phyloP scores from a whole-genome alignment of 2,797 vertebrate genomes.

The Bovichtus diacanthus region DNA sequence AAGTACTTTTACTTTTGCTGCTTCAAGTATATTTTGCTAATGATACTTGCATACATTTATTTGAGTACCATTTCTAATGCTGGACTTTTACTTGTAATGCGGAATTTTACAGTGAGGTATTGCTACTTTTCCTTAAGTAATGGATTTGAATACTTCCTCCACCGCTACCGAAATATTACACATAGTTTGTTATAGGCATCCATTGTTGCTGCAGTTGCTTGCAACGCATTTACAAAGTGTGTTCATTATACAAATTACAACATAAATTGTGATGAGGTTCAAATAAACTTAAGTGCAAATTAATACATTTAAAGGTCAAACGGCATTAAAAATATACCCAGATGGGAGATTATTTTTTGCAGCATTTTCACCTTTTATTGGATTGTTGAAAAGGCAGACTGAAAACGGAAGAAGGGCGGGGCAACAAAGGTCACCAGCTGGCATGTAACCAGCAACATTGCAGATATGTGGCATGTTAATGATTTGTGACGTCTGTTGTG shows the following conservation, averaged over 20 bases:
- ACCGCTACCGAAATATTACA: no score
- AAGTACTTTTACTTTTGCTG: not conserved
- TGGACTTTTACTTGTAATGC: not conserved
- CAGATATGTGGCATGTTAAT: not conserved
- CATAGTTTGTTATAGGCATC: not conserved
- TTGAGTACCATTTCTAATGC: not conserved
- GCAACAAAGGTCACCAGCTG: not conserved
- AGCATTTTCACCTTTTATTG: not conserved
- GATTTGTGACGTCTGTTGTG: not conserved
- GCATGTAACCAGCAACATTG: accelerated
- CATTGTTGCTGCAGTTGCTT: not conserved
- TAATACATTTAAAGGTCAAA: not conserved
- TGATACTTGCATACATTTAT: no score
- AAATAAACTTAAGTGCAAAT: not conserved
- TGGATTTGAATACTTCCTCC: not conserved
- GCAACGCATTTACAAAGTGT: not conserved
- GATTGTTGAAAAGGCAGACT: not conserved
- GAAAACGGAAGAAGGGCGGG: not conserved
- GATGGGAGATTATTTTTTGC: not conserved
- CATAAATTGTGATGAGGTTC: not conserved
- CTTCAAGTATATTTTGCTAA: not conserved
- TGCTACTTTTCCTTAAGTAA: not conserved
- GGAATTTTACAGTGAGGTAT: no score
- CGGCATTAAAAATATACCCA: not conserved
- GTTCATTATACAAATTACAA: not conserved